Evolutionary conservation across 2,888 invertebrate genomes (phyloP).

Genomic region (Ochropleura leucogaster): DNA sequence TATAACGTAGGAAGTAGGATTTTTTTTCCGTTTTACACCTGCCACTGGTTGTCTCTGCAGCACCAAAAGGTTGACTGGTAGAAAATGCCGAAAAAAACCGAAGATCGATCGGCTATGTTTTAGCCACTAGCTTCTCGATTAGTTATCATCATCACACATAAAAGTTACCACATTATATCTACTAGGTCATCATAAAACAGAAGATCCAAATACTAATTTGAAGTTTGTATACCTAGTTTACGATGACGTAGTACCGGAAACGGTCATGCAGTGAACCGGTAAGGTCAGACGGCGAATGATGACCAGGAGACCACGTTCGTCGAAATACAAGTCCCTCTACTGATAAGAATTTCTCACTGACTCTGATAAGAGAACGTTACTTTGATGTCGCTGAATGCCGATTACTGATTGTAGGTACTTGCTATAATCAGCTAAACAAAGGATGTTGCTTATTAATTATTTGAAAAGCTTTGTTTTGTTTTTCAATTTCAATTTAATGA

Average conservation of each 20-base stretch:
- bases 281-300: slow-evolving; percentile 56
- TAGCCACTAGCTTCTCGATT: too few species aligned
- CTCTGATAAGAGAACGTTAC: slow-evolving; percentile 59
- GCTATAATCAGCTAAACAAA: slow-evolving; percentile 44
- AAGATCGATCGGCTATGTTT: too few species aligned
- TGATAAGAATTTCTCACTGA: slow-evolving; percentile 60
- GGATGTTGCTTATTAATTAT: slow-evolving; percentile 56
- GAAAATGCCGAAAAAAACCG: too few species aligned
- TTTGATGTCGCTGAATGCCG: slow-evolving; percentile 63
- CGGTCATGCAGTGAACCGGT: slow-evolving; percentile 29
- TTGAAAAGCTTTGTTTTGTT: slow-evolving; percentile 27
- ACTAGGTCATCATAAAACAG: slow-evolving; percentile 42
- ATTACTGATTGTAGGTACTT: slow-evolving; percentile 58
- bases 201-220: slow-evolving; percentile 14
- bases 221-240: slow-evolving; percentile 15
- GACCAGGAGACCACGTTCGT: slow-evolving; percentile 47
- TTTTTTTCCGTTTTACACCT: too few species aligned
- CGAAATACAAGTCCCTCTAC: slow-evolving; percentile 57
- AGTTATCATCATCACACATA: not conserved
- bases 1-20: too few species aligned
- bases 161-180: not conserved
- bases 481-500: not conserved
- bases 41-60: too few species aligned
- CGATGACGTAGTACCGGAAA: slow-evolving; percentile 55
- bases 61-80: too few species aligned